A percentile compares a stretch with the other conserved stretches of the same genome.
Conservation (phyloP, 1,140 invertebrate species). For the Drosophila tropicalis region DNA sequence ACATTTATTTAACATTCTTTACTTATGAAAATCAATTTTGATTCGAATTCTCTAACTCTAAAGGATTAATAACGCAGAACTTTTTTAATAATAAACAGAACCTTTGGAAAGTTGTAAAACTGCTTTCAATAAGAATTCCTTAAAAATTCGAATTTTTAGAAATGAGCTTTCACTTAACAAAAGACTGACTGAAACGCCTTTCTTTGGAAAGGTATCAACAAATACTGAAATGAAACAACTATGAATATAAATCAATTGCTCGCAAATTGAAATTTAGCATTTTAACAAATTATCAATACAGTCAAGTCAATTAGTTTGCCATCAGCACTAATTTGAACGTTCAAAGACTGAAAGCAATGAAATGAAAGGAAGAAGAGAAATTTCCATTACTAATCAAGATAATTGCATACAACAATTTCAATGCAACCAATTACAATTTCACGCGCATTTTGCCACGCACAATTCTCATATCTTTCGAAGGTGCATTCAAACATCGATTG, state of each 20-base stretch:
- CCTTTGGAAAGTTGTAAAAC: no score
- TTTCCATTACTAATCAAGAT: slow-evolving; percentile 59
- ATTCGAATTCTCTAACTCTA: no score
- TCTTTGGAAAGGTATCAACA: no score
- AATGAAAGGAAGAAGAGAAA: slow-evolving; percentile 22
- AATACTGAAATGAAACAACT: no score
- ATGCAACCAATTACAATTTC: slow-evolving; percentile 55
- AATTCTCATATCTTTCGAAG: slow-evolving; percentile 15
- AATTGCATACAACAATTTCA: slow-evolving; percentile 54
- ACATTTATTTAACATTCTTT: background rate
- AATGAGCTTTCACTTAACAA: no score
- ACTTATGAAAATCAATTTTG: background rate
- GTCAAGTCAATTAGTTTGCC: slow-evolving; percentile 2
- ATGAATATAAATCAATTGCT: no score
- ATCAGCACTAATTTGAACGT: background rate
- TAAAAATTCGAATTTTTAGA: no score
- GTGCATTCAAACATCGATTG: slow-evolving; percentile 24
- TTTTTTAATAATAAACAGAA: no score
- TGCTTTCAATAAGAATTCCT: no score
- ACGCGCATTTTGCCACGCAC: slow-evolving; percentile 57
- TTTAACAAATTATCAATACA: slow-evolving; percentile 67
- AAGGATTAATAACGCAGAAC: no score
- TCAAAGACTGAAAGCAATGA: background rate
- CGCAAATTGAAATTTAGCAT: slow-evolving; percentile 30
- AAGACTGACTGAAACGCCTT: no score